Evolutionary conservation across 2,797 vertebrate genomes (phyloP).

Genomic region (Etheostoma perlongum): DNA sequence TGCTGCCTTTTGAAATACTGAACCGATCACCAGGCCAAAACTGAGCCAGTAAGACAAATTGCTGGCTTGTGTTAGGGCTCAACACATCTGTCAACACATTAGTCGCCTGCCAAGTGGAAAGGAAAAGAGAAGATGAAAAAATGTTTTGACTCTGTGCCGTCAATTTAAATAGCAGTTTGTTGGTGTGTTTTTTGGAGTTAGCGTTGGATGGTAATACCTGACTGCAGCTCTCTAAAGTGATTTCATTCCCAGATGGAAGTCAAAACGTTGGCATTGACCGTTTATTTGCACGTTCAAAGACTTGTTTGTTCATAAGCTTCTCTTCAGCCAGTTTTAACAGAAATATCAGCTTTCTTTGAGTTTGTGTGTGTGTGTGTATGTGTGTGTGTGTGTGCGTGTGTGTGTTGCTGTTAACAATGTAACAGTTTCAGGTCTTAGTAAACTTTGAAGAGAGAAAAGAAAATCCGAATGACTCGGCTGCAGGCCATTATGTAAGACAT

Average conservation of each 20-base stretch:
- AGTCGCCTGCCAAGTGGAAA: slow-evolving; percentile 34
- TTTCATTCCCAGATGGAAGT: slow-evolving; percentile 66
- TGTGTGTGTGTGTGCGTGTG: neutral
- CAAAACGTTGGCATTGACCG: slow-evolving; percentile 46
- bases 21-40: slow-evolving; percentile 9
- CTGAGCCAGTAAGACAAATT: slow-evolving; percentile 36
- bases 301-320: slow-evolving; percentile 42
- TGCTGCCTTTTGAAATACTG: slow-evolving; percentile 14
- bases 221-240: slow-evolving; percentile 58
- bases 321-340: slow-evolving; percentile 44
- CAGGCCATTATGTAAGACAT: neutral
- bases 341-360: slow-evolving; percentile 40
- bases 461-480: slow-evolving; percentile 11
- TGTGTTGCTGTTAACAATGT: slow-evolving; percentile 20
- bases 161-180: slow-evolving; percentile 52
- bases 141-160: slow-evolving; percentile 15
- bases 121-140: slow-evolving; percentile 17
- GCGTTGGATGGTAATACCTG: slow-evolving; percentile 38
- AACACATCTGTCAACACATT: slow-evolving; percentile 52
- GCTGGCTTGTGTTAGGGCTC: slow-evolving; percentile 6
- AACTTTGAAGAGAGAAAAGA: slow-evolving; percentile 24
- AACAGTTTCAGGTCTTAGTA: slow-evolving; percentile 32
- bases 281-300: slow-evolving; percentile 61
- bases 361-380: slow-evolving; percentile 4
- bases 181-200: slow-evolving; percentile 33